Base-by-base conservation (phyloP, 2,797 vertebrate species). In the Pelobates cultripes region DNA sequence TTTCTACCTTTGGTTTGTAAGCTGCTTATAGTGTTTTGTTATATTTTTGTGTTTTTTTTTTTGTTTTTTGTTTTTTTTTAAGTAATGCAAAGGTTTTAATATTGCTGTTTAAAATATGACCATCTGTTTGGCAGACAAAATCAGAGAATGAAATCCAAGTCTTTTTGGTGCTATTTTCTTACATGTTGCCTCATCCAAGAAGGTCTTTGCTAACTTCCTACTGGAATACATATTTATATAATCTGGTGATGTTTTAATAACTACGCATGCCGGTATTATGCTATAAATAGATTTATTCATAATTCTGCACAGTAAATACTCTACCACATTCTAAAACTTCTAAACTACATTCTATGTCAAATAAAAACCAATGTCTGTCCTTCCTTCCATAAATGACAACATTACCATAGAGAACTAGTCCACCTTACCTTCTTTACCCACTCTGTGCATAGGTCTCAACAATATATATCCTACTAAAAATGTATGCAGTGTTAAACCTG, bases 121-220 rank as follows among this genome's bases (percentile, higher is more conserved):
- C 82, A 83, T 83, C 77, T 83, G 82, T 83, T 83, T 83, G 82
- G 82, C 82, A 79, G 72, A 71, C 40, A 17, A 17, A 61, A 44
- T 69, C 43, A 83, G 69, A 61, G 75, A 51, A n/a, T 43, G 42
- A 78, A 69, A 44, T 43, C 28, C 71, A 40, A 77, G 53, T 41
- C 63, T 41, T 63, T 70, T 60, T 40, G 43, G 9, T 70, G 51
- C n/a, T 68, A 57, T 82, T 78, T 77, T 73, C 44, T 68, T 69
- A 77, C 74, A 70, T 28, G 41, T 73, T 47, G 42, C 44, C 6
- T 28, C 61, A 70, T 64, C 63, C 81, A 73, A 7, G 40, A 68
- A 78, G 61, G 45, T 68, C 51, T 64, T 15, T 47, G 13, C 53
- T 14, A 15, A 9, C 15, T 73, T 40, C 51, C 53, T 75, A 61